Evolutionary conservation across 2,888 invertebrate species (phyloP).

Genomic region (Andrena marginata): DNA sequence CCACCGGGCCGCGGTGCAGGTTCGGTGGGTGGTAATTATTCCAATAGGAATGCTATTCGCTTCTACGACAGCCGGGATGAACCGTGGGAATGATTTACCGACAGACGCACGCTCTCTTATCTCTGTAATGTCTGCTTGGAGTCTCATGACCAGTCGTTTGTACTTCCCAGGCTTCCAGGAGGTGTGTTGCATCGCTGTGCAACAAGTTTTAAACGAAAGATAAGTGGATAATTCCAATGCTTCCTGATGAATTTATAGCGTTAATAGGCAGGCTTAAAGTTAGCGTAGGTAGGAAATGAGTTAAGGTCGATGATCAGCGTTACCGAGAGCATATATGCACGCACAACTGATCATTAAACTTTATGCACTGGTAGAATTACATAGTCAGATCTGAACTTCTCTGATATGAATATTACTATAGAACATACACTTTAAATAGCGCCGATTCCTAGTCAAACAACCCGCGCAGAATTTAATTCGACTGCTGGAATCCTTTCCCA

Average conservation of each 20-base stretch:
- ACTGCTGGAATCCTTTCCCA: not conserved
- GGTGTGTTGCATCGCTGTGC: not conserved
- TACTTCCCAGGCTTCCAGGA: not conserved
- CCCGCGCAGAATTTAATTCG: not conserved
- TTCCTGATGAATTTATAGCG: conserved; percentile 13
- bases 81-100: not conserved
- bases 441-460: not conserved
- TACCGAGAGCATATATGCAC: not conserved
- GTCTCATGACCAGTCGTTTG: conserved; percentile 1
- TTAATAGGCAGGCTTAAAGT: not conserved
- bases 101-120: conserved; percentile 3
- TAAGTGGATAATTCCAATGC: conserved; percentile 17
- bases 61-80: not conserved
- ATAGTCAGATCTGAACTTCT: not conserved
- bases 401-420: not conserved
- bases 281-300: not conserved
- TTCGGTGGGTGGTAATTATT: not conserved
- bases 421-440: too few species aligned
- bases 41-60: not conserved
- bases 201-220: not conserved
- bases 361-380: not conserved
- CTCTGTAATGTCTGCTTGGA: not conserved
- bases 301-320: not conserved
- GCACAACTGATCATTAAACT: not conserved
- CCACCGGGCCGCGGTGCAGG: not conserved